Percentiles rank a stretch among this genome's conserved stretches.
Conservation (phyloP, 2,888 invertebrate genomes). For the Ectemnius continuus region DNA sequence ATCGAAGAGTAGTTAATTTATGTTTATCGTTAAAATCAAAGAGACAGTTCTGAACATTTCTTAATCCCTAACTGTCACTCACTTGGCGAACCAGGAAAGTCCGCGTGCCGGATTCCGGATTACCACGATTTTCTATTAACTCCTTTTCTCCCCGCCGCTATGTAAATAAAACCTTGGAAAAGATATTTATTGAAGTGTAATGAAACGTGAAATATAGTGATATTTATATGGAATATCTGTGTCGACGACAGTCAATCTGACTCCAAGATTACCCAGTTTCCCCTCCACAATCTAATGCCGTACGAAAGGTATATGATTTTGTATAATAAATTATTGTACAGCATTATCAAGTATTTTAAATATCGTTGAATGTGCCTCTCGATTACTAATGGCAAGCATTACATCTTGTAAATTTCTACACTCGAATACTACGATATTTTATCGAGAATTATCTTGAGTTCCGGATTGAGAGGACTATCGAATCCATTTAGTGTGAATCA, state of each 20-base stretch:
- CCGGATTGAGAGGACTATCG: too few species aligned
- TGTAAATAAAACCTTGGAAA: conserved; percentile 68
- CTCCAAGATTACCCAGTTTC: conserved; percentile 40
- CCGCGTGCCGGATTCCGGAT: conserved; percentile 41
- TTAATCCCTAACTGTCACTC: too few species aligned
- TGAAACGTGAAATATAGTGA: conserved; percentile 74
- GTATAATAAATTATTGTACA: conserved; percentile 30
- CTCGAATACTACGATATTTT: too few species aligned
- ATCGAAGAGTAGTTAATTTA: too few species aligned
- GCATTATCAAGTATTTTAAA: conserved; percentile 34
- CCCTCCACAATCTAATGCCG: conserved; percentile 19
- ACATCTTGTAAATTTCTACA: conserved; percentile 62
- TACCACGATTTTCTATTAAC: conserved; percentile 43
- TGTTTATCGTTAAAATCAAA: too few species aligned
- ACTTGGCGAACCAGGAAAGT: conserved; percentile 19
- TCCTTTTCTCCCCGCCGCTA: conserved; percentile 56
- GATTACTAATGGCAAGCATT: conserved; percentile 31
- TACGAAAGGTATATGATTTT: background rate
- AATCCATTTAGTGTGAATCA: too few species aligned
- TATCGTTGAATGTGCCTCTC: conserved; percentile 60
- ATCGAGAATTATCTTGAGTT: too few species aligned
- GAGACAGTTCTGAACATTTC: too few species aligned
- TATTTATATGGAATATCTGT: conserved; percentile 73
- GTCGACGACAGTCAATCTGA: conserved; percentile 37
- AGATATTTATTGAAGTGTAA: conserved; percentile 77